Base-by-base conservation (phyloP, 2,797 vertebrate genomes). In the Scomberomorus guttatus region DNA sequence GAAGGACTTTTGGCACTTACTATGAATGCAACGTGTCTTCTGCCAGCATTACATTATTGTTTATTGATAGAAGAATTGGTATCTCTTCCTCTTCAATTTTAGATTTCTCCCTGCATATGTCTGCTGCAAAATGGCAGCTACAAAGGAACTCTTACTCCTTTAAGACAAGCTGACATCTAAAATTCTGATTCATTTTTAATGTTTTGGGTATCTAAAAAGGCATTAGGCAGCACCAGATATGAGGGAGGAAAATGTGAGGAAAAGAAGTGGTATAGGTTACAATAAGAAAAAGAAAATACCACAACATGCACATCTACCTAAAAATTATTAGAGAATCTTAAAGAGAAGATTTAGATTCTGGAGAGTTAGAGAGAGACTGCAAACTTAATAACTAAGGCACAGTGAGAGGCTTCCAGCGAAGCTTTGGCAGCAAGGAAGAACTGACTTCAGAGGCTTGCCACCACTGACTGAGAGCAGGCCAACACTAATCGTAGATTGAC, bases 401-500 rank as follows among this genome's bases (percentile, higher is more conserved):
- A 60, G 80, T 57, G 73, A 78, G 74, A 84, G 77, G 77, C 70
- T 83, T 88, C 81, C 77, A 92, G 63, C 63, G 62, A 63, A 60
- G 72, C 64, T 73, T 79, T 89, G 83, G 89, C 88, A 89, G 72
- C 27, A 58, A 54, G 52, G 44, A 73, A 39, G 63, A 52, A 6
- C 57, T 52, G 76, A 85, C 77, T 84, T 87, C 78, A 83, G 79
- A 92, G 75, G 67, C 77, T 60, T 69, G 68, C 79, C 84, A 77
- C 68, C 56, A 61, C 85, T 81, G 85, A 84, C 80, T 86, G 88
- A 90, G 82, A 83, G 68, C 48, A 78, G 67, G 92, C 93, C 90
- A 93, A 85, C 66, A 84, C 87, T 91, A 89, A 91, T 92, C 81
- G 71, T 64, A 93, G 87, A 91, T 80, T 91, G 84, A 92, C 81